Conservation (phyloP, 2,113 vertebrate species). For the Promerops cafer region DNA sequence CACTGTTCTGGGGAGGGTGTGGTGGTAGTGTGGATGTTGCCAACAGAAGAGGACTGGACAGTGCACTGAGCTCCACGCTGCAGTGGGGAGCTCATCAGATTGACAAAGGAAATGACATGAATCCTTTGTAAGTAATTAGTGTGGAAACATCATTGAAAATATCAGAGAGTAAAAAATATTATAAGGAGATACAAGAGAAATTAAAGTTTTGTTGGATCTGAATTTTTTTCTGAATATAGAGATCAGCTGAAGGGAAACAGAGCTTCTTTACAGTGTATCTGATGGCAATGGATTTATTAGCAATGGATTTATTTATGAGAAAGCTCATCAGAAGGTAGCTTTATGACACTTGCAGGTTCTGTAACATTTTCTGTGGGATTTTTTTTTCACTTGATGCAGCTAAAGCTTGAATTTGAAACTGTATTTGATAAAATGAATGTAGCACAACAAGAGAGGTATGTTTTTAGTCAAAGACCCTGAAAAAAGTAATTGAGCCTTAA, state of each 20-base stretch:
- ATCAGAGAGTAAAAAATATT: neutral
- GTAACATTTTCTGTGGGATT: neutral
- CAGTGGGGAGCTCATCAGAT: neutral
- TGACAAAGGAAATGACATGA: rapidly evolving
- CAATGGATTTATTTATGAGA: neutral
- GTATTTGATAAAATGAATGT: neutral
- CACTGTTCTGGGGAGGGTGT: neutral
- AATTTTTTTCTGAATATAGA: neutral
- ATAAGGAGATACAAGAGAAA: neutral
- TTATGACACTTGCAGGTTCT: neutral
- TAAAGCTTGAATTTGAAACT: neutral
- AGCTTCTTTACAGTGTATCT: neutral
- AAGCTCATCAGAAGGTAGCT: neutral
- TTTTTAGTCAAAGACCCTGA: neutral
- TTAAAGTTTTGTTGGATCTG: neutral
- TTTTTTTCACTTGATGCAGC: neutral
- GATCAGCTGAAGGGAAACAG: neutral
- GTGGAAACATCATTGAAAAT: neutral
- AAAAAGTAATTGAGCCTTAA: neutral
- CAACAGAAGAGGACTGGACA: neutral
- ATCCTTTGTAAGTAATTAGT: neutral
- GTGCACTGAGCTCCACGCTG: neutral
- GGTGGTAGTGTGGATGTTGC: neutral
- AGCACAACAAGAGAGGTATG: neutral
- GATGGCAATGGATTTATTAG: neutral